Evolutionary conservation across 2,888 invertebrate species (phyloP).

Genomic region (Yponomeuta plumbellus): DNA sequence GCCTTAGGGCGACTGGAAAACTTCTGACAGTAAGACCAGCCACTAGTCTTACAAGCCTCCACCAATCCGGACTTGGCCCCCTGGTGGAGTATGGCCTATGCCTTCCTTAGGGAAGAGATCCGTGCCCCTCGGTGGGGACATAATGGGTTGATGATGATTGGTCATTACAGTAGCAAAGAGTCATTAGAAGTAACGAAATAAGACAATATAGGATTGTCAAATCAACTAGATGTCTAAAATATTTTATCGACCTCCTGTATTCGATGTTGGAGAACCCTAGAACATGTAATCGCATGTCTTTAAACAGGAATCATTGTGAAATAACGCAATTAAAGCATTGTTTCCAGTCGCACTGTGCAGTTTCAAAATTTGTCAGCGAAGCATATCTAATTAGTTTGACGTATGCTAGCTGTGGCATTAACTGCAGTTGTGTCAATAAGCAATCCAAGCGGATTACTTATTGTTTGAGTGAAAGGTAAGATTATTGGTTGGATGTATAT

Average conservation of each 20-base stretch:
- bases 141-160: too few species aligned
- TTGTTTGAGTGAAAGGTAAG: background rate
- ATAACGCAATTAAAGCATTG: background rate
- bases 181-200: too few species aligned
- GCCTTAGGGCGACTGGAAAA: too few species aligned
- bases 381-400: constrained; percentile 1
- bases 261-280: background rate
- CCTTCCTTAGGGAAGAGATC: too few species aligned
- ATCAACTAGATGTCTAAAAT: background rate
- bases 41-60: too few species aligned
- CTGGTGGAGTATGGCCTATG: too few species aligned
- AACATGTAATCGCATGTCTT: background rate
- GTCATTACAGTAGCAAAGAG: too few species aligned
- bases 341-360: background rate
- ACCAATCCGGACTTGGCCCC: too few species aligned
- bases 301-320: background rate
- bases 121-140: too few species aligned
- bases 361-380: background rate
- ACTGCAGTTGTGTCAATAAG: constrained; percentile 4
- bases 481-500: background rate
- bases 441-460: background rate
- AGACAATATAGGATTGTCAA: too few species aligned
- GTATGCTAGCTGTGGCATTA: background rate
- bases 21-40: too few species aligned
- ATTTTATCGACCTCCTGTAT: background rate